Conservation (phyloP, 92 coral and sea anemone genomes). For the Palythoa grandiflora region DNA sequence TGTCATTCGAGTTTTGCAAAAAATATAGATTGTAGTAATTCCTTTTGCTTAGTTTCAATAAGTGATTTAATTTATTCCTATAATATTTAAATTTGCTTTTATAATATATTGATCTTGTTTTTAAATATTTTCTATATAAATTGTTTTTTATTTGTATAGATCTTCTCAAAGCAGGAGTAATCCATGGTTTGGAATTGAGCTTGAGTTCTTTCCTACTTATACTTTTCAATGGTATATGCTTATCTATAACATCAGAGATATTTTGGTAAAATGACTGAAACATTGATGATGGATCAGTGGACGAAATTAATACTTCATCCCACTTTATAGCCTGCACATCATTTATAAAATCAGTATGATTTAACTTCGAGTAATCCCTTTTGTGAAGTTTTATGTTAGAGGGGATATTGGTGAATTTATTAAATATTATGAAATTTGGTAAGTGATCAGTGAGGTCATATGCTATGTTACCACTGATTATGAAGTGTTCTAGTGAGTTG, state of each 20-base stretch:
- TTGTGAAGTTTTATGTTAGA: constrained; percentile 56
- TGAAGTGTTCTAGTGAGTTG: constrained; percentile 54
- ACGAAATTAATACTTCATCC: constrained; percentile 38
- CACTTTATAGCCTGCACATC: constrained; percentile 63
- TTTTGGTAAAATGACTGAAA: constrained; percentile 53
- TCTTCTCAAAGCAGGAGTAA: constrained; percentile 35
- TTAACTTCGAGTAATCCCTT: constrained; percentile 64
- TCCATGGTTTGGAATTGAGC: constrained; percentile 63
- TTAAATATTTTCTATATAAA: background rate
- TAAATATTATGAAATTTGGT: constrained; percentile 68
- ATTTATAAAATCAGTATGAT: constrained; percentile 49
- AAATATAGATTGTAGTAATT: too few species aligned
- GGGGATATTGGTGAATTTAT: constrained; percentile 65
- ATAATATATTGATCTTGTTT: background rate
- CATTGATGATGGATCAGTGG: constrained; percentile 45
- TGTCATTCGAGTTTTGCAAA: too few species aligned
- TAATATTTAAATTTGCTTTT: too few species aligned
- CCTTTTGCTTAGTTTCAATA: too few species aligned
- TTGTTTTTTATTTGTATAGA: constrained; percentile 57
- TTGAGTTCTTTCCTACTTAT: constrained; percentile 54
- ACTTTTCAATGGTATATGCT: constrained; percentile 53
- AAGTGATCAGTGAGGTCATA: too few species aligned
- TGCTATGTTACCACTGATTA: constrained; percentile 72
- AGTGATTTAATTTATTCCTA: background rate
- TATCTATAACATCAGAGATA: constrained; percentile 49